These are phyloP conservation scores for Tyrannus savana DNA, from an alignment of 2,113 vertebrate genomes.

Conservation along the genomic window DNA sequence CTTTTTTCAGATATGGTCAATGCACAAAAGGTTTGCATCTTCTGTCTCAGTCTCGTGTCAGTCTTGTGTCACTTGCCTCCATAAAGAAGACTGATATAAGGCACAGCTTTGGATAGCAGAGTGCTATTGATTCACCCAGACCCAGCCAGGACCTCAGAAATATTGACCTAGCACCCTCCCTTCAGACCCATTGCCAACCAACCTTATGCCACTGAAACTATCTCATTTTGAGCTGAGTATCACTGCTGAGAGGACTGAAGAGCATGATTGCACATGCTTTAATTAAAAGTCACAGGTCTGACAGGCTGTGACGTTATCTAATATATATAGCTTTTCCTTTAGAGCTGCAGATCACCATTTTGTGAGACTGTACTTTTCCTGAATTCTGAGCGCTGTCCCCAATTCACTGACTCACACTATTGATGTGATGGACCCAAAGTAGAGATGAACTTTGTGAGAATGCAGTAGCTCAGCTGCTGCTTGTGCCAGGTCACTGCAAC, in stretches of 20 bases:
- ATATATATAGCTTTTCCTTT: background rate
- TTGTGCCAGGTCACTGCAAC: background rate
- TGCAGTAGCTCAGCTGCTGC: background rate
- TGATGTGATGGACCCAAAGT: background rate
- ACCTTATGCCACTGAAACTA: background rate
- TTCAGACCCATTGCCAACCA: background rate
- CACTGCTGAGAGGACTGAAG: background rate
- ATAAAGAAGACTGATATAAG: background rate
- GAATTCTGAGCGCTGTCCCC: background rate
- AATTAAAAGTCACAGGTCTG: conserved; percentile 36
- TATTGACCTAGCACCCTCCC: background rate
- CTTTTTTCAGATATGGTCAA: background rate
- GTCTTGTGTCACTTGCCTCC: background rate
- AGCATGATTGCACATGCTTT: conserved; percentile 16
- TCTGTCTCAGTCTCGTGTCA: background rate
- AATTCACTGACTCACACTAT: background rate
- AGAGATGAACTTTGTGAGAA: background rate
- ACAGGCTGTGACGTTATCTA: background rate
- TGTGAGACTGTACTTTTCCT: background rate
- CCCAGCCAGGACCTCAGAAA: background rate
- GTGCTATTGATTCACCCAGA: background rate
- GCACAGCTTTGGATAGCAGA: background rate
- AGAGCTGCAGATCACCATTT: background rate
- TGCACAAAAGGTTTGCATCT: background rate
- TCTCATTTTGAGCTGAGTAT: background rate